phyloP scores from a whole-genome alignment of 2,113 vertebrate genomes.

The Sclerurus mexicanus region DNA sequence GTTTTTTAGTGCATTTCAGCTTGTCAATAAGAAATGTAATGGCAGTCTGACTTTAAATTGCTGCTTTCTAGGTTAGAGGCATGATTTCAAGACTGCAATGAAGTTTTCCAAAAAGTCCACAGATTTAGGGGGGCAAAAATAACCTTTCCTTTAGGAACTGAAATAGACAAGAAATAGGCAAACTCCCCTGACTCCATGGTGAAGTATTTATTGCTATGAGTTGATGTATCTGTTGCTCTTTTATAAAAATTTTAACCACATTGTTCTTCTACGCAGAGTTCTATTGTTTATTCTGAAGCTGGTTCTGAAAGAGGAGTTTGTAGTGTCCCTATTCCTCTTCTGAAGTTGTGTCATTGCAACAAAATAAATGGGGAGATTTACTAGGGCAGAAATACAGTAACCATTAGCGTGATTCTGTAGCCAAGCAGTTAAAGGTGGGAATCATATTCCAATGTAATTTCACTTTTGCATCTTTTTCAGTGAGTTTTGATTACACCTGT shows the following conservation, averaged over 20 bases:
- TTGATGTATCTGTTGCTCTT: neutral
- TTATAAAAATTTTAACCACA: neutral
- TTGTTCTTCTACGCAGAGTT: neutral
- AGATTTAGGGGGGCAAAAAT: neutral
- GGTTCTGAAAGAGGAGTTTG: neutral
- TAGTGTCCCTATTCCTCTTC: neutral
- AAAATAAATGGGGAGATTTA: neutral
- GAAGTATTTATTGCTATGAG: neutral
- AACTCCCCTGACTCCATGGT: neutral
- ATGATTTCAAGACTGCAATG: neutral
- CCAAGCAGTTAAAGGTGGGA: neutral
- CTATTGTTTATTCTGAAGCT: neutral
- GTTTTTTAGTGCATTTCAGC: neutral
- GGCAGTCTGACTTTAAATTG: neutral
- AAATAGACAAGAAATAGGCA: neutral
- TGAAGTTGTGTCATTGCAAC: neutral
- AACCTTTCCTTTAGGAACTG: neutral
- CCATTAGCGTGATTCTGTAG: neutral
- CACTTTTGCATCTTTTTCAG: neutral
- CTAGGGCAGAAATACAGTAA: neutral
- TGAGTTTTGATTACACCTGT: neutral
- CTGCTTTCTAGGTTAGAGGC: neutral
- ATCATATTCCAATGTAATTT: neutral
- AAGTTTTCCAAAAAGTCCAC: neutral
- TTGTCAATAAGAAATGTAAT: neutral